These are phyloP conservation scores for Hyposmocoma kahamanoa DNA, from an alignment of 1,140 invertebrate species.

Conservation along the genomic window DNA sequence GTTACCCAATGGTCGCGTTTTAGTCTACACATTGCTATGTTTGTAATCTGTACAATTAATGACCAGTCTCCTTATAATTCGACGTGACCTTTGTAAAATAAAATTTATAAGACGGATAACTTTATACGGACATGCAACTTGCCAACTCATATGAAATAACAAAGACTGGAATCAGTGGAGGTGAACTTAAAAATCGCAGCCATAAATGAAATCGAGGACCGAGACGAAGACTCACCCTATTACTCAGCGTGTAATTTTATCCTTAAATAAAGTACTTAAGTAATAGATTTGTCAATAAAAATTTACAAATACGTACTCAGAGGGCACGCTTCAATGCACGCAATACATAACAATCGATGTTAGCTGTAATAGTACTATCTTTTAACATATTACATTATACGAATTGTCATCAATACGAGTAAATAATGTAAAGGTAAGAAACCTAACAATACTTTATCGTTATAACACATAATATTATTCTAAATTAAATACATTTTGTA, in stretches of 20 bases:
- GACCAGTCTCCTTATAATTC: slow-evolving; percentile 3
- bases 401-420: no score
- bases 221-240: slow-evolving; percentile 46
- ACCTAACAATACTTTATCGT: no score
- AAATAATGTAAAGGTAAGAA: no score
- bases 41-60: slow-evolving; percentile 15
- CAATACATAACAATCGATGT: no score
- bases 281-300: slow-evolving; percentile 65
- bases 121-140: slow-evolving; percentile 1
- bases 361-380: no score
- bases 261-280: slow-evolving; percentile 33
- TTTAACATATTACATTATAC: no score
- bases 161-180: slow-evolving; percentile 28
- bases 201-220: slow-evolving; percentile 37
- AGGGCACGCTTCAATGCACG: slow-evolving; percentile 48
- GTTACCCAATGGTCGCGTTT: slow-evolving; percentile 31
- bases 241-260: slow-evolving; percentile 60
- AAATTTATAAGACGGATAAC: not conserved
- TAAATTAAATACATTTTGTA: no score
- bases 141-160: slow-evolving; percentile 18
- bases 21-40: slow-evolving; percentile 19
- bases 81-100: slow-evolving; percentile 8
- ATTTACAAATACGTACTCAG: slow-evolving; percentile 57
- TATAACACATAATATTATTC: no score
- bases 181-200: slow-evolving; percentile 34